Base-by-base conservation (phyloP, 1,140 invertebrate genomes). In the Danaus plexippus region DNA sequence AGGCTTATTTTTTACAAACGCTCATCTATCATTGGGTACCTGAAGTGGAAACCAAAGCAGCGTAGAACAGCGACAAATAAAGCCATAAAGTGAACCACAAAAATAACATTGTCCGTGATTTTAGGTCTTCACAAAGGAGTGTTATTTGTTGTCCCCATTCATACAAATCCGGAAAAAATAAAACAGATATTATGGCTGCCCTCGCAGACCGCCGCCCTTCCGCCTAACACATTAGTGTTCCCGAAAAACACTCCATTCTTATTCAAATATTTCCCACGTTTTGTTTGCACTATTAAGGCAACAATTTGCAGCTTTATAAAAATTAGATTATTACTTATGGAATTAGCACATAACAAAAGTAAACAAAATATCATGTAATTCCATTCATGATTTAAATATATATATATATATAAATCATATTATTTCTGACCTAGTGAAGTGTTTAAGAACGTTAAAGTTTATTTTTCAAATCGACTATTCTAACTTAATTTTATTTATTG, bases 131-230 rank as follows among this genome's bases (percentile, higher is more conserved):
- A 77, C 78, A 80, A 82, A 74, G 66, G 70, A 71, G 66, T 61
- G 65, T 53, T 70, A 77, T 79, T 84, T 80, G 75, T 81, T 75
- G 69, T 73, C 64, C 77, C 64, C 66, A 61, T 75, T 77, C 69
- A 73, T 75, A 83, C 71, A 78, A 82, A 83, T 80, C 76, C 80
- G 77, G 76, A 79, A 82, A 80, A 84, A 83, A 84, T 81, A 86
- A 81, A 83, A 76, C 80, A 82, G 75, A 82, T 80, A 81, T 81
- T 82, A 78, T 64, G 73, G 68, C 62, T 59, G 59, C 66, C 62
- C 72, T 69, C 64, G 52, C 60, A 67, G 69, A 54, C 62, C 66
- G 67, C 61, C 67, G 67, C 61, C 67, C 61, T 75, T 73, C 77
- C 80, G 77, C 79, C 77, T 77, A 69, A 72, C 74, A 75, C 80